Base-by-base conservation (phyloP, 2,888 invertebrate genomes). In the Chouioia cunea region DNA sequence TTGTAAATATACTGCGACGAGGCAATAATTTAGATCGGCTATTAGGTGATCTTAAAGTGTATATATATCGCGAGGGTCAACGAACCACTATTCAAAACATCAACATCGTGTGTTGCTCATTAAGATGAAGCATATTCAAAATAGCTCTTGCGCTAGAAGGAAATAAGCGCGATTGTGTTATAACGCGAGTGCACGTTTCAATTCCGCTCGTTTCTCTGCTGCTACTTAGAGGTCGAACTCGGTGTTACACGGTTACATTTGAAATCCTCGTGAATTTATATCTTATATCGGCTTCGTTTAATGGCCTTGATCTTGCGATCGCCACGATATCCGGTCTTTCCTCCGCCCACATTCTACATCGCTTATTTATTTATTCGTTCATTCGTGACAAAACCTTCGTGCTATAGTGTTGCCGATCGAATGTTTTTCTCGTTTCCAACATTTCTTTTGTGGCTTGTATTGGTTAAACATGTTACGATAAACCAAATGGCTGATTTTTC, bases 291-390 rank as follows among this genome's bases (percentile, higher is more conserved):
- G 44, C 64, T 70, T 64, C 64, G 65, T 65, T 65, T 70, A 70
- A 70, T 70, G 47, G 70, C 44, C 65, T 65, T 64, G 70, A 70
- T 70, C 70, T 70, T 52, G 65, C 56, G 48, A 70, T 70, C 70
- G 53, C 47, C 43, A 27, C 23, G 54, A 48, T 48, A 48, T 60
- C 44, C 57, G 4, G 10, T 27, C 43, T 4, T 3, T 27, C 56
- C 20, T 10, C n/a, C 43, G 4, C 27, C 48, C 36, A 48, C 57
- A 48, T 68, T 68, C 58, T 54, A 62, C n/a, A n/a, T n/a, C n/a
- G n/a, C 60, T 62, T 62, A 68, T 68, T 65, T 65, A 57, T 65
- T 65, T 65, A 65, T 65, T 43, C 47, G 60, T 43, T 4, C 15
- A 27, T 27, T 27, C 4, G 27, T 6, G 27, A 27, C 6, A 27